Evolutionary conservation across 2,113 vertebrate species (phyloP).

Genomic region (Protomyctophum bolini): DNA sequence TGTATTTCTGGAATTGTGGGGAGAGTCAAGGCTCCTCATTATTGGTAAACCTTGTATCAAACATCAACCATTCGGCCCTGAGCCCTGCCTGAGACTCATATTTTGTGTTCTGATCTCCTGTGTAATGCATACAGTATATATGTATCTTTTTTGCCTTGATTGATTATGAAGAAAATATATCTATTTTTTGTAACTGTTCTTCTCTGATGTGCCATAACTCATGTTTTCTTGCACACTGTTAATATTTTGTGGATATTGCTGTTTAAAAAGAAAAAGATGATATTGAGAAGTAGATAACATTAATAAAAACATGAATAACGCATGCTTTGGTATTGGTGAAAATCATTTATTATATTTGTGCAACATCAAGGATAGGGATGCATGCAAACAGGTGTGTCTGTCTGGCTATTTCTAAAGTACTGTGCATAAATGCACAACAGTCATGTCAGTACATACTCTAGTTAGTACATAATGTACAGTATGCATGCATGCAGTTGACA

Average conservation of each 20-base stretch:
- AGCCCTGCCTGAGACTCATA: constrained; percentile 63
- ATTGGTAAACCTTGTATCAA: constrained; percentile 55
- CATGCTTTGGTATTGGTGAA: background rate
- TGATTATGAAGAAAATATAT: constrained; percentile 81
- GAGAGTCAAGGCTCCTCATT: constrained; percentile 46
- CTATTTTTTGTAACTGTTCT: constrained; percentile 83
- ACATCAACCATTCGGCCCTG: constrained; percentile 38
- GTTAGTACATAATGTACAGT: constrained; percentile 24
- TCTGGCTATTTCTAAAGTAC: background rate
- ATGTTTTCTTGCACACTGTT: constrained; percentile 84
- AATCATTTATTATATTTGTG: constrained; percentile 8
- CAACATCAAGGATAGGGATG: background rate
- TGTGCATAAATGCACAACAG: background rate
- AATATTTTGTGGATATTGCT: constrained; percentile 85
- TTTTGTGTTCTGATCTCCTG: constrained; percentile 76
- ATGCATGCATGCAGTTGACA: constrained; percentile 2
- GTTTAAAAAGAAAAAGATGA: constrained; percentile 68
- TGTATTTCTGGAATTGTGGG: constrained; percentile 21
- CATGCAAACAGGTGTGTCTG: background rate
- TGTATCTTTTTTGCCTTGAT: constrained; percentile 79
- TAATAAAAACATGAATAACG: constrained; percentile 79
- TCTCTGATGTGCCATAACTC: constrained; percentile 83
- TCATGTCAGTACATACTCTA: too few relatives aligned
- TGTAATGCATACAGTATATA: constrained; percentile 71
- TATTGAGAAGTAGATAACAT: constrained; percentile 76